Conservation (phyloP, 2,113 vertebrate species). For the Thinocorus orbignyianus region DNA sequence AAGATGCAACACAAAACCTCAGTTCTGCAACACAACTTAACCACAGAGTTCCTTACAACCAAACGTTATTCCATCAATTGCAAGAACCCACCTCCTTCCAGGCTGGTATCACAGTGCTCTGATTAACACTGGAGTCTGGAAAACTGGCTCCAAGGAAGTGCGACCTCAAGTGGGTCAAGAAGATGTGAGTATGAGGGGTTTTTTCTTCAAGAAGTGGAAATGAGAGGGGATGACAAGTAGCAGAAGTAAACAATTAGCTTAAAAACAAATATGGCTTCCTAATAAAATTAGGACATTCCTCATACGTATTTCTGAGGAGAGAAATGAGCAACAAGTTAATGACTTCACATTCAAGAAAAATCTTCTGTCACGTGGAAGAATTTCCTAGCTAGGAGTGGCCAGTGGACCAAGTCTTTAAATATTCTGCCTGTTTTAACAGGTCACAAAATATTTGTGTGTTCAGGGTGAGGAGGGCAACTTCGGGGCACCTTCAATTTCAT, state of each 20-base stretch:
- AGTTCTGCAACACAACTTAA: not conserved
- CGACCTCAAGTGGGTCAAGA: not conserved
- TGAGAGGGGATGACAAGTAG: not conserved
- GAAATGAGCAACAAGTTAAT: not conserved
- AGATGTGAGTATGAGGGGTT: not conserved
- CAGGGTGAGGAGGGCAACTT: not conserved
- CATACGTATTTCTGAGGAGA: not conserved
- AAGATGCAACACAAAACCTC: not conserved
- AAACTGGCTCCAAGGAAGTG: not conserved
- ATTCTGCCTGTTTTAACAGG: not conserved
- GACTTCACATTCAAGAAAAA: not conserved
- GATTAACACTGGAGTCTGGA: not conserved
- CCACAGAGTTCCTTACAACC: not conserved
- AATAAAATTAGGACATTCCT: not conserved
- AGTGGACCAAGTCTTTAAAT: not conserved
- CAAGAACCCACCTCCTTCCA: not conserved
- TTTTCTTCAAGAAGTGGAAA: not conserved
- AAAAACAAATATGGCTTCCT: fast-evolving
- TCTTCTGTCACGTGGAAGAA: not conserved
- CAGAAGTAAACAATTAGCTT: not conserved
- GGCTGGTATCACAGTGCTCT: not conserved
- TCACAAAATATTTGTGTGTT: not conserved
- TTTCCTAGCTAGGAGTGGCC: not conserved
- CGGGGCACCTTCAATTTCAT: not conserved
- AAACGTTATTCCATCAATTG: not conserved